Conservation (phyloP, 2,888 invertebrate genomes). For the Melolontha melolontha region DNA sequence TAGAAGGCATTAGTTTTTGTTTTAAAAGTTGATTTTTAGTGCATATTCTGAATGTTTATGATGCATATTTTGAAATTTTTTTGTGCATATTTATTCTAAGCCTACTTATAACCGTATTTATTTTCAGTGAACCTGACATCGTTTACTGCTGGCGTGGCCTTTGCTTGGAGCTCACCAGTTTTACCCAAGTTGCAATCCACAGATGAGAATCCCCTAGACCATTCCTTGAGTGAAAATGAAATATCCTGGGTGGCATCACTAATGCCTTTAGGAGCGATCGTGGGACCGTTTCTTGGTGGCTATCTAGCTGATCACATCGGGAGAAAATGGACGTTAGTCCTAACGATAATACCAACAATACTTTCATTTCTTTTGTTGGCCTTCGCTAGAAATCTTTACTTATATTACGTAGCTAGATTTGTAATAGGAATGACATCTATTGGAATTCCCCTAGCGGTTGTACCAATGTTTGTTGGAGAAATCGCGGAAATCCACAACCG, state of each 20-base stretch:
- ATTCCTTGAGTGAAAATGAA: constrained; percentile 68
- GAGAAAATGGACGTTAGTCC: constrained; percentile 72
- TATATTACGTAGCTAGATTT: constrained; percentile 45
- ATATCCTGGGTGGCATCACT: constrained; percentile 81
- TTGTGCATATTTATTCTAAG: no score
- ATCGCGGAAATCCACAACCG: constrained; percentile 62
- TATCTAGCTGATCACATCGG: constrained; percentile 75
- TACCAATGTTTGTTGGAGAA: constrained; percentile 87
- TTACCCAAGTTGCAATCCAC: constrained; percentile 51
- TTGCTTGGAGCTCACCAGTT: constrained; percentile 64
- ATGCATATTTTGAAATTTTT: no score
- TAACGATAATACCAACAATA: constrained; percentile 73
- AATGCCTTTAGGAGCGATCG: constrained; percentile 73
- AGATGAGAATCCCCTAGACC: constrained; percentile 65
- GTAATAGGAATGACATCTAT: constrained; percentile 37
- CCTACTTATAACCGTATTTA: not conserved
- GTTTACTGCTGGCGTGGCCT: constrained; percentile 62
- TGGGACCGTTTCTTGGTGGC: constrained; percentile 77
- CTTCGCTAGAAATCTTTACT: constrained; percentile 40
- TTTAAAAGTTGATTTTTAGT: no score
- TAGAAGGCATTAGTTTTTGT: no score
- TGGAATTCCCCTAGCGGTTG: constrained; percentile 71
- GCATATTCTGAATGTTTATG: no score
- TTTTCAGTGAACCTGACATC: constrained; percentile 65
- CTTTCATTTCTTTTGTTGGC: constrained; percentile 60